Evolutionary conservation across 2,797 vertebrate genomes (phyloP), one percentile per base, ranked within the genome.

Genomic region (Melanotaenia maccullochi): DNA sequence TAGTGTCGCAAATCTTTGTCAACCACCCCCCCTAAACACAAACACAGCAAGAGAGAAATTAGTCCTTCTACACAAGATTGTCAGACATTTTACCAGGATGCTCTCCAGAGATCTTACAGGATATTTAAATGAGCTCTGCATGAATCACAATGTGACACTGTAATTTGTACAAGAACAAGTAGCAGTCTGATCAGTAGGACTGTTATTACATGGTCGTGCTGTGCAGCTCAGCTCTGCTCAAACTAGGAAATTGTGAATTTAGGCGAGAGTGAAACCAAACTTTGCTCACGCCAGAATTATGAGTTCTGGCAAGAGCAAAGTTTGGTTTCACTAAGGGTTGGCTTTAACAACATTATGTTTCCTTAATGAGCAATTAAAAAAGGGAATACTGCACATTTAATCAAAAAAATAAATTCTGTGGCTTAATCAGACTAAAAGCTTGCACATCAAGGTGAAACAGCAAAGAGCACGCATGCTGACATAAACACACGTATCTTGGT

Each of bases 1-100:
- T 99, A 99, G 96, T 98, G 98, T 84, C 97, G 97, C 88, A 99
- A 96, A 92, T 99, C 98, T 87, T 98, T 99, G 94, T 99, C 97
- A 87, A 99, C 96, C 83, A 99, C 96, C 79, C 97, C 97, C 84
- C 98, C 97, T 99, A 87, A 71, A 85, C 51, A 83, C 60, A 73
- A 71, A 81, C n/a, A 81, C 20, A 76, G 42, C 25, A 36, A 75
- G 14, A 76, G 22, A 63, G 51, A 51, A 57, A 56, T 83, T 47
- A 86, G 54, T 33, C 40, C 3, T 49, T 2, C 60, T 6, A 60
- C 67, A 49, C 11, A 28, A 68, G 24, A 49, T 58, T 49, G 32
- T 18, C 59, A 38, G 24, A 66, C 40, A 24, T 58, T 71, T 66
- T 49, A 30, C 20, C 30, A 22, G 32, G 13, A 2, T 2, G 25